These are phyloP conservation scores for Diploptera punctata DNA, from an alignment of 2,888 invertebrate species.

Conservation along the genomic window DNA sequence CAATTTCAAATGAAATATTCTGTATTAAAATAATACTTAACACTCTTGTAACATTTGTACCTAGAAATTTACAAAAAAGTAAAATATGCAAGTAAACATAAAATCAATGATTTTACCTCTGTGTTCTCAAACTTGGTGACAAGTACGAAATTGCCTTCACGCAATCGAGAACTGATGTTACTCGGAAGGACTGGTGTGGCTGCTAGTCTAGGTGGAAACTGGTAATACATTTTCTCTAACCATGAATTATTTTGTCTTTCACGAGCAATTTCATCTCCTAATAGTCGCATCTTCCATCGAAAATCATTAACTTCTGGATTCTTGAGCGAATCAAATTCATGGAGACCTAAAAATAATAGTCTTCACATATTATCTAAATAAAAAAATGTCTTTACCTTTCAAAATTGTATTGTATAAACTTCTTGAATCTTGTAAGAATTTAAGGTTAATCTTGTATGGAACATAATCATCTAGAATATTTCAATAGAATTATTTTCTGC, in stretches of 20 bases:
- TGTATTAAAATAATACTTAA: too few relatives aligned
- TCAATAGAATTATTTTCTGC: too few relatives aligned
- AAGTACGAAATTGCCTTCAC: slow-evolving; percentile 72
- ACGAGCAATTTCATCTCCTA: slow-evolving; percentile 78
- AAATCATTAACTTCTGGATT: slow-evolving; percentile 90
- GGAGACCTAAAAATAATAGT: slow-evolving; percentile 64
- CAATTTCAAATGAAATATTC: too few relatives aligned
- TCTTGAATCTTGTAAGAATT: too few relatives aligned
- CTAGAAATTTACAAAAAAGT: too few relatives aligned
- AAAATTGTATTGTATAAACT: too few relatives aligned
- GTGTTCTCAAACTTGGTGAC: slow-evolving; percentile 78
- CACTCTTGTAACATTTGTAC: too few relatives aligned
- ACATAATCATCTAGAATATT: too few relatives aligned
- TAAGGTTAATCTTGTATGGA: too few relatives aligned
- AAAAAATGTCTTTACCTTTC: too few relatives aligned
- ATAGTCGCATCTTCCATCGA: slow-evolving; percentile 79
- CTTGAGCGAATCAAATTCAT: slow-evolving; percentile 78
- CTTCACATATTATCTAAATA: too few relatives aligned
- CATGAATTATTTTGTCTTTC: slow-evolving; percentile 70
- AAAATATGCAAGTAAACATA: too few relatives aligned
- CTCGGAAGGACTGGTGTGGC: slow-evolving; percentile 68
- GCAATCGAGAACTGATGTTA: slow-evolving; percentile 70
- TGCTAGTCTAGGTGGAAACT: slow-evolving; percentile 81
- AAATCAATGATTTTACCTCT: slow-evolving; percentile 65
- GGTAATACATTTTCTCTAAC: slow-evolving; percentile 76